Percentiles rank a stretch among this genome's conserved stretches.
phyloP scores from a whole-genome alignment of 2,888 invertebrate genomes.

The Steinernema scapterisci region DNA sequence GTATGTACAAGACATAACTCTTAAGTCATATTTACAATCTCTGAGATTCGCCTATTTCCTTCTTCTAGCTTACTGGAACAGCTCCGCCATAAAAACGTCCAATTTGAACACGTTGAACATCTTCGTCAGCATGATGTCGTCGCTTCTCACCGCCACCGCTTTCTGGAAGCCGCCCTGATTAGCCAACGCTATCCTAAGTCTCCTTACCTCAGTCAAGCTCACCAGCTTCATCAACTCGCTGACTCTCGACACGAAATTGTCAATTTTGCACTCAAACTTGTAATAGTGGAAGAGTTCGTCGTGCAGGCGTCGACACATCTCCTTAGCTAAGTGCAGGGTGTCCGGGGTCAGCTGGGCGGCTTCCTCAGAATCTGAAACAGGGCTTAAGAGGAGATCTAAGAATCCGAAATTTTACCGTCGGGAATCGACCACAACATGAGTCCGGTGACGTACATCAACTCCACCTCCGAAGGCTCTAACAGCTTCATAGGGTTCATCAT shows the following conservation, averaged over 20 bases:
- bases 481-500: slow-evolving; percentile 43
- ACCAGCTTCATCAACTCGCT: slow-evolving; percentile 41
- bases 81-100: slow-evolving; percentile 36
- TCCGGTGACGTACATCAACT: slow-evolving; percentile 47
- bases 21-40: slow-evolving; percentile 10
- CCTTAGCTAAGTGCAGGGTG: slow-evolving; percentile 35
- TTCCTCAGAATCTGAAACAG: slow-evolving; percentile 31
- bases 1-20: not conserved
- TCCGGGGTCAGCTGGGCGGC: slow-evolving; percentile 33
- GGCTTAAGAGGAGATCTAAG: not conserved
- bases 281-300: slow-evolving; percentile 39
- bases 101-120: slow-evolving; percentile 42
- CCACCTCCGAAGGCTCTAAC: slow-evolving; percentile 42
- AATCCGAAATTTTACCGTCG: slow-evolving; percentile 20
- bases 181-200: not conserved
- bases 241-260: slow-evolving; percentile 39
- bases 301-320: slow-evolving; percentile 38
- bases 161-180: slow-evolving; percentile 20
- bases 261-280: not conserved
- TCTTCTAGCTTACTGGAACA: slow-evolving; percentile 12
- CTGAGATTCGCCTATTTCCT: not conserved
- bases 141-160: slow-evolving; percentile 39
- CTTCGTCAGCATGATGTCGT: slow-evolving; percentile 38
- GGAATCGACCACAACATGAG: slow-evolving; percentile 44
- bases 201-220: slow-evolving; percentile 34